phyloP scores from a whole-genome alignment of 2,113 vertebrate genomes.

The Thamnophis sirtalis region DNA sequence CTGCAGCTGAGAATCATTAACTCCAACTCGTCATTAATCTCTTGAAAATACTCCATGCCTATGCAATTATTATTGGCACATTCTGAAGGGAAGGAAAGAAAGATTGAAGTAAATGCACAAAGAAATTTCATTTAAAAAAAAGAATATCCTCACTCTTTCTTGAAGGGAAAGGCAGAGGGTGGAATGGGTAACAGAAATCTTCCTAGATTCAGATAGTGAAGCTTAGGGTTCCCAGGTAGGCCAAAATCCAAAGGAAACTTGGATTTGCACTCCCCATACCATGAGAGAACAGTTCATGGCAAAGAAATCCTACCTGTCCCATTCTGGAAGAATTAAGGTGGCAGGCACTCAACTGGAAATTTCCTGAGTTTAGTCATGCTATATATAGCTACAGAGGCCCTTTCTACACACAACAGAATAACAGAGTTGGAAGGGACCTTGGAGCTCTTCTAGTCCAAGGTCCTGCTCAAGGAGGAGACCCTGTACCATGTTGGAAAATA shows the following conservation, averaged over 20 bases:
- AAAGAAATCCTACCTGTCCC: neutral
- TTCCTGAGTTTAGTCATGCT: neutral
- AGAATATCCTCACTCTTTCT: neutral
- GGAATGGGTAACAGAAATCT: neutral
- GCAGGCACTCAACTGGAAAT: neutral
- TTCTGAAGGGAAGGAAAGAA: neutral
- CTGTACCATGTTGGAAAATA: neutral
- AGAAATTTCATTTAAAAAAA: neutral
- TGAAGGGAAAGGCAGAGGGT: neutral
- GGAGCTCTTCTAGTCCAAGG: neutral
- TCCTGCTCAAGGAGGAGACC: neutral
- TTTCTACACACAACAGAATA: neutral
- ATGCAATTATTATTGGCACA: slow-evolving; percentile 5
- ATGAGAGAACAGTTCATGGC: neutral
- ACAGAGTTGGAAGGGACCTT: neutral
- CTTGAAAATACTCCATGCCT: neutral
- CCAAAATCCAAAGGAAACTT: neutral
- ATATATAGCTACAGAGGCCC: neutral
- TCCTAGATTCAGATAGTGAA: neutral
- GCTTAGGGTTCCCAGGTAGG: neutral
- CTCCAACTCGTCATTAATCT: neutral
- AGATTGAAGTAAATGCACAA: neutral
- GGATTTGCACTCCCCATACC: neutral
- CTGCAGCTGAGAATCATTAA: slow-evolving; percentile 6
- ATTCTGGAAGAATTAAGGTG: neutral